Evolutionary conservation across 2,113 vertebrate species (phyloP).

Genomic region (Gasterosteus aculeatus): DNA sequence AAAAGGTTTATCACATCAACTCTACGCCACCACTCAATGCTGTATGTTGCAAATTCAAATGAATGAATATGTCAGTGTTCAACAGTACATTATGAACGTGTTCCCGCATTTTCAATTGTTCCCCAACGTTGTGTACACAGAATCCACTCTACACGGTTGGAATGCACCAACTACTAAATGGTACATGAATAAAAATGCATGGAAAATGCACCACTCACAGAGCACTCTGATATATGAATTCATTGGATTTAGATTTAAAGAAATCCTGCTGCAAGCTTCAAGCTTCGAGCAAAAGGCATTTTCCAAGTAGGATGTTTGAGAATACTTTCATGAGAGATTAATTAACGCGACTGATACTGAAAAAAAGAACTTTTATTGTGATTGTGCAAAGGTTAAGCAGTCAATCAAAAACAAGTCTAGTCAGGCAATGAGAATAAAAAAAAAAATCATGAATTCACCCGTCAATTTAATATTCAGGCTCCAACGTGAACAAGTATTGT

Average conservation of each 20-base stretch:
- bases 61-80: not conserved
- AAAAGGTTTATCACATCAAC: not conserved
- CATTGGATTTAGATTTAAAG: constrained; percentile 3
- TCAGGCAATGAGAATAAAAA: not conserved
- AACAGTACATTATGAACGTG: not conserved
- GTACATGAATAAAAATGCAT: not conserved
- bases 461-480: not conserved
- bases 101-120: not conserved
- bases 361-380: constrained; percentile 33
- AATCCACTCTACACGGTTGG: not conserved
- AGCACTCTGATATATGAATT: constrained; percentile 13
- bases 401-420: constrained; percentile 3
- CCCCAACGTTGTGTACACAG: not conserved
- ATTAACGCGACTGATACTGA: constrained; percentile 1
- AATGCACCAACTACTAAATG: not conserved
- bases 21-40: not conserved
- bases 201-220: not conserved
- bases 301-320: not conserved
- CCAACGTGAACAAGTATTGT: not conserved
- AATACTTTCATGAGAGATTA: not conserved
- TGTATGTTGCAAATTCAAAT: not conserved
- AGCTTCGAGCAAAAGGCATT: constrained; percentile 6
- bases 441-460: no score
- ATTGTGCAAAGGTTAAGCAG: constrained; percentile 1
- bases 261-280: not conserved